These are phyloP conservation scores for Lepidonotus clava DNA, from an alignment of 2,888 invertebrate species.

Conservation along the genomic window DNA sequence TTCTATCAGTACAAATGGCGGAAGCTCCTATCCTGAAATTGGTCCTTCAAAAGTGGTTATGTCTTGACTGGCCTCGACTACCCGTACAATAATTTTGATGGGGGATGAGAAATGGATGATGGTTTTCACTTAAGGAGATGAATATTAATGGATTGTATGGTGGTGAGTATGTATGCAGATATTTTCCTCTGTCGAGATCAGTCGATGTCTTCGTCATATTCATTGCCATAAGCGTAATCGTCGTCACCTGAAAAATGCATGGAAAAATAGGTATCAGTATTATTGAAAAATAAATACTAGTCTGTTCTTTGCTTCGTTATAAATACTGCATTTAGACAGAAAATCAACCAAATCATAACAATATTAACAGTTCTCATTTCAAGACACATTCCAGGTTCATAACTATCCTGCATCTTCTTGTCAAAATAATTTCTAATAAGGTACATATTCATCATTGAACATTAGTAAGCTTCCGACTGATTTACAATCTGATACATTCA, in stretches of 20 bases:
- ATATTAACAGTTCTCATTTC: not conserved
- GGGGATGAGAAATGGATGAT: too few relatives aligned
- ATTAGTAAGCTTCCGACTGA: not conserved
- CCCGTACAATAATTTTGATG: too few relatives aligned
- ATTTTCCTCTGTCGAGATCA: not conserved
- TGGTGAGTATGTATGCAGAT: too few relatives aligned
- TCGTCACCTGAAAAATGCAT: conserved; percentile 52
- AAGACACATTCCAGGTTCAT: not conserved
- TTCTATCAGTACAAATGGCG: too few relatives aligned
- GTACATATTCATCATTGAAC: not conserved
- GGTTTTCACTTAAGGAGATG: too few relatives aligned
- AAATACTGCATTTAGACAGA: not conserved
- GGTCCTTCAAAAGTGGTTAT: too few relatives aligned
- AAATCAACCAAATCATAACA: not conserved
- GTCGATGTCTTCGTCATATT: conserved; percentile 18
- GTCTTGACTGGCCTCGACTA: too few relatives aligned
- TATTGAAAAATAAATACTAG: not conserved
- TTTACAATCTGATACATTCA: not conserved
- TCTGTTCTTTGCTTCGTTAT: not conserved
- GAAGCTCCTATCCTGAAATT: too few relatives aligned
- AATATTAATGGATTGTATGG: too few relatives aligned
- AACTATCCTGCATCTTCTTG: not conserved
- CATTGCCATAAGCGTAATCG: conserved; percentile 36
- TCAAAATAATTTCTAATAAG: not conserved
- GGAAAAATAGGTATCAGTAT: not conserved